Evolutionary conservation across 2,113 vertebrate genomes (phyloP), one percentile per base, ranked within the genome.

Genomic region (Polypterus bichir): DNA sequence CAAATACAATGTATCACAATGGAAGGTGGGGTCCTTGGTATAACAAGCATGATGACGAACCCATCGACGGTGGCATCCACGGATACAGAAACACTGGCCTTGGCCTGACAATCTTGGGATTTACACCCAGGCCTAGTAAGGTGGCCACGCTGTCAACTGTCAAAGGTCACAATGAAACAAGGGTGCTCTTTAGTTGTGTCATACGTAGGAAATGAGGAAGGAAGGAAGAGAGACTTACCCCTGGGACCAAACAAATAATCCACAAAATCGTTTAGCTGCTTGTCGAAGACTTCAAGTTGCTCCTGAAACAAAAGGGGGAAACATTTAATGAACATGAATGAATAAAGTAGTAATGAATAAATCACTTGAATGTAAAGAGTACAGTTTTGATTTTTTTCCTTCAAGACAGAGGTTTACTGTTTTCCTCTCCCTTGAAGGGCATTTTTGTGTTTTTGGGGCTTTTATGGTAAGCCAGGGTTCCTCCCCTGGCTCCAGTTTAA

Each of bases 231-330:
- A 49, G n/a, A 71, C 86, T 81, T 66, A 89, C 89, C 89, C 80
- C 88, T 80, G 67, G 81, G 76, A 69, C 89, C 89, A 82, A 91
- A 91, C 81, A 90, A 74, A 65, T 80, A 77, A 68, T 89, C 86
- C 77, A 90, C 77, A 79, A 88, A 85, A 0, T 5, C 76, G 70
- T 88, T 90, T 71, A 89, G 68, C 75, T 82, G 78, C 46, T 0
- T 69, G 64, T 91, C 89, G 66, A 91, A 77, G 68, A 74, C 74
- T 73, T 79, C 81, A 70, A 90, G 72, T 45, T 84, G 78, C 68
- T 89, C 86, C 88, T 90, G 65, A 69, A 86, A 80, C 49, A 46
- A 67, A 69, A 10, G 49, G 9, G 7, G 70, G 47, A 55, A 56
- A 9, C 54, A 49, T 10, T 64, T 8, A 47, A 52, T 52, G 10